Conservation (phyloP, 2,113 vertebrate species). For the Dissostichus mawsoni region DNA sequence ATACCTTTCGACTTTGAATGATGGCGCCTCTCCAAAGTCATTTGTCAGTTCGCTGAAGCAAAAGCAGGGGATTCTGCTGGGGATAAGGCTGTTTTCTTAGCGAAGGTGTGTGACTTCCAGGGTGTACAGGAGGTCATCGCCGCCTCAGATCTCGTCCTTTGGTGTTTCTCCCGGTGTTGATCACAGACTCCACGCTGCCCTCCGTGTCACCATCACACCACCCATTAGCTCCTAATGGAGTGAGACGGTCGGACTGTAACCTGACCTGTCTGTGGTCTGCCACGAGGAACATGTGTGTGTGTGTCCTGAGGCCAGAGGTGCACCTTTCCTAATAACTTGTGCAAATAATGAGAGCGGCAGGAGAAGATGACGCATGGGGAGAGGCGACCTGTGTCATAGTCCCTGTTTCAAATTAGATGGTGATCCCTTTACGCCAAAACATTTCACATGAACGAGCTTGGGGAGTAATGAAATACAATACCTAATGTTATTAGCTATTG, state of each 20-base stretch:
- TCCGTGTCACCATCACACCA: conserved; percentile 50
- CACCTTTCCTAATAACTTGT: background rate
- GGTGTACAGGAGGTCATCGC: conserved; percentile 21
- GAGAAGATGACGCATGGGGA: background rate
- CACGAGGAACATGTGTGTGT: background rate
- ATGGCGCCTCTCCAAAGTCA: conserved; percentile 77
- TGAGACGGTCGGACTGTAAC: conserved; percentile 57
- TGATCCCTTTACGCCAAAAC: background rate
- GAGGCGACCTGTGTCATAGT: background rate
- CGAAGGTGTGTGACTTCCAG: conserved; percentile 31
- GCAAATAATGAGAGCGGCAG: background rate
- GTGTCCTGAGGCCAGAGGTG: conserved; percentile 9
- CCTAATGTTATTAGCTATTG: too few species aligned
- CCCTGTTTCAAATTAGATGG: conserved; percentile 10
- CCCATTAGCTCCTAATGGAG: conserved; percentile 72
- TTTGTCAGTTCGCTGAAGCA: conserved; percentile 80
- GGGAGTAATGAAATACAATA: too few species aligned
- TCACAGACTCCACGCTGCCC: conserved; percentile 36
- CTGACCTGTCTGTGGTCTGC: conserved; percentile 48
- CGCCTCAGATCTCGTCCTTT: conserved; percentile 39
- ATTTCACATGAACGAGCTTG: too few species aligned
- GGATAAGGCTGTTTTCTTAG: conserved; percentile 54
- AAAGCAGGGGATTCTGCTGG: conserved; percentile 23
- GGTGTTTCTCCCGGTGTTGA: conserved; percentile 30
- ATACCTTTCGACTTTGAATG: conserved; percentile 70